Evolutionary conservation across 2,888 invertebrate genomes (phyloP).

Genomic region (Hoplodrina ambigua): DNA sequence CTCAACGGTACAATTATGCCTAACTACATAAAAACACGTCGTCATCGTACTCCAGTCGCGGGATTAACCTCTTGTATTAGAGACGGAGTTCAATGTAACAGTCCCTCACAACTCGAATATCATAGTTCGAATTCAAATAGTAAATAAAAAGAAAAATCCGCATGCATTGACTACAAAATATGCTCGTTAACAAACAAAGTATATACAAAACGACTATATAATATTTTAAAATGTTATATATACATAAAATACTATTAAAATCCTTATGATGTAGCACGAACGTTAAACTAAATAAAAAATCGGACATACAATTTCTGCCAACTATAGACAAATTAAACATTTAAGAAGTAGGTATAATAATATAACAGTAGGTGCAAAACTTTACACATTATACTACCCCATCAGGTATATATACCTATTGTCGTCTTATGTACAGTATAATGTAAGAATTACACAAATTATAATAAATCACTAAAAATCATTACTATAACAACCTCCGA

Average conservation of each 20-base stretch:
- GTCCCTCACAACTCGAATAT: conserved; percentile 44
- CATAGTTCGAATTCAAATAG: conserved; percentile 35
- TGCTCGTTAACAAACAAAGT: conserved; percentile 65
- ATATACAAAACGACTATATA: conserved; percentile 66
- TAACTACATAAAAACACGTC: conserved; percentile 63
- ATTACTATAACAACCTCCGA: conserved; percentile 31
- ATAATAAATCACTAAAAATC: conserved; percentile 43
- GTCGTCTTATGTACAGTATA: conserved; percentile 47
- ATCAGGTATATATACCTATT: conserved; percentile 48
- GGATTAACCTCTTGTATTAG: conserved; percentile 22
- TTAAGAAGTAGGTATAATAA: conserved; percentile 42
- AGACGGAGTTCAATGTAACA: conserved; percentile 24
- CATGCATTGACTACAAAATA: conserved; percentile 61
- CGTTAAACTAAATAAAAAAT: conserved; percentile 64
- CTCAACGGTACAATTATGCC: conserved; percentile 43
- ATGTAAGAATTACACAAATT: conserved; percentile 45
- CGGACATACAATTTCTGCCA: conserved; percentile 48
- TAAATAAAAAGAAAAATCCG: conserved; percentile 45
- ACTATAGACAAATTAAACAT: conserved; percentile 45
- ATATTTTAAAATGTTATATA: conserved; percentile 66
- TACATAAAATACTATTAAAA: conserved; percentile 72
- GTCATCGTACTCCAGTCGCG: conserved; percentile 56
- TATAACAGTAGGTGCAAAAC: conserved; percentile 47
- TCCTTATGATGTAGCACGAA: conserved; percentile 68
- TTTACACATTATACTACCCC: conserved; percentile 53